Percentiles rank a stretch among this genome's conserved stretches.
Evolutionary conservation across 1,140 invertebrate genomes (phyloP).

Genomic region (Drosophila parabipectinata): DNA sequence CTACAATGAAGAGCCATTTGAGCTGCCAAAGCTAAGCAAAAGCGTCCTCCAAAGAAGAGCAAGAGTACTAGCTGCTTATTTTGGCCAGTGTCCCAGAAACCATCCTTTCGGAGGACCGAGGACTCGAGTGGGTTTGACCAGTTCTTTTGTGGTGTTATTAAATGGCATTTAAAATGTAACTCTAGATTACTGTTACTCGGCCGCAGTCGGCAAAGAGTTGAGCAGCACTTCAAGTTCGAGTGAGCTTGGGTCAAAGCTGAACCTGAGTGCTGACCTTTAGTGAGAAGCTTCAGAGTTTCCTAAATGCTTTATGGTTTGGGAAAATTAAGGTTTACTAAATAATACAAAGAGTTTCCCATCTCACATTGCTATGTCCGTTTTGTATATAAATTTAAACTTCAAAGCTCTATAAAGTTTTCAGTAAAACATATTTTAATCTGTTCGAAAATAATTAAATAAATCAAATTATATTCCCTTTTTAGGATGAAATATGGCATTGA

Average conservation of each 20-base stretch:
- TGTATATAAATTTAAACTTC: no score
- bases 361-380: no score
- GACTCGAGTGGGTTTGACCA: constrained; percentile 37
- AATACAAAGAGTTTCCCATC: neutral
- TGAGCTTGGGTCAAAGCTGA: constrained; percentile 10
- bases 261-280: constrained; percentile 19
- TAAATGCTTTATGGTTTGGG: neutral
- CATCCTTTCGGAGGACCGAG: neutral
- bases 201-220: constrained; percentile 26
- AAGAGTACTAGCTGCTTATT: constrained; percentile 52
- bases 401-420: neutral
- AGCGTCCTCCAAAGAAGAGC: constrained; percentile 33
- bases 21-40: constrained; percentile 51
- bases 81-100: constrained; percentile 32
- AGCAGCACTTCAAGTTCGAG: constrained; percentile 34
- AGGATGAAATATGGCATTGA: neutral
- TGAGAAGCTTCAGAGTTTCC: neutral
- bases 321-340: neutral
- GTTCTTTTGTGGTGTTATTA: constrained; percentile 81
- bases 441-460: neutral
- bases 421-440: neutral
- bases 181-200: constrained; percentile 65
- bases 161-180: constrained; percentile 75
- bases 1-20: constrained; percentile 78
- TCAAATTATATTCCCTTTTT: neutral